A percentile compares a stretch with the other conserved stretches of the same genome.
Evolutionary conservation across 2,888 invertebrate species (phyloP).

Genomic region (Hedya salicella): DNA sequence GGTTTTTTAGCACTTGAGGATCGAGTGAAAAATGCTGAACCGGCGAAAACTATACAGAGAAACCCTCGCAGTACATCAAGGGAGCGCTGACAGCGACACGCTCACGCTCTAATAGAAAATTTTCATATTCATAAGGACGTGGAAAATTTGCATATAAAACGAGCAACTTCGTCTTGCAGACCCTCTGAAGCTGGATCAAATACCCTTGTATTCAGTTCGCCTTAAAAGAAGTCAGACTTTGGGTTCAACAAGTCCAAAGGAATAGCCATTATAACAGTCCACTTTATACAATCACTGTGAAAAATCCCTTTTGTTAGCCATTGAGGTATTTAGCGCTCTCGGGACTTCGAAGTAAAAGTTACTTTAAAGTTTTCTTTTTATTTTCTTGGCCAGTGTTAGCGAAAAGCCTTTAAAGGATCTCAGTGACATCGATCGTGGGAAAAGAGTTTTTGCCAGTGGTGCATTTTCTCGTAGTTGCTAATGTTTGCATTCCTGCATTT

Average conservation of each 20-base stretch:
- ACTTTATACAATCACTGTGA: conserved; percentile 27
- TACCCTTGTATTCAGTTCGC: conserved; percentile 72
- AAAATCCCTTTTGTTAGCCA: conserved; percentile 26
- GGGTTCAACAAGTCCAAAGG: conserved; percentile 53
- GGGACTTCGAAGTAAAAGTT: conserved; percentile 6
- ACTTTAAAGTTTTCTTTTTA: conserved; percentile 20
- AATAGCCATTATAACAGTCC: conserved; percentile 24
- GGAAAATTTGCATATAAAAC: conserved; percentile 83
- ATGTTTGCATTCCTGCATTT: not conserved
- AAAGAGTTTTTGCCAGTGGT: conserved; percentile 12
- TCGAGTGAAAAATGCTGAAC: conserved; percentile 62
- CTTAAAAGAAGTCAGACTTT: conserved; percentile 69
- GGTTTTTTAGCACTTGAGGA: conserved; percentile 45
- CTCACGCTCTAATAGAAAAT: conserved; percentile 85
- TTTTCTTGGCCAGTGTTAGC: conserved; percentile 17
- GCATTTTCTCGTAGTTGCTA: conserved; percentile 18
- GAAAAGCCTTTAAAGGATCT: conserved; percentile 22
- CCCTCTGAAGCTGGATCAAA: conserved; percentile 63
- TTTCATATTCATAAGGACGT: conserved; percentile 85
- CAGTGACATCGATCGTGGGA: conserved; percentile 21
- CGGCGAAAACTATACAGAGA: conserved; percentile 63
- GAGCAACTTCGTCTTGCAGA: conserved; percentile 73
- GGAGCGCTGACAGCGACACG: conserved; percentile 81
- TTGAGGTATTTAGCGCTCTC: conserved; percentile 33
- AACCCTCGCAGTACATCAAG: conserved; percentile 69